Base-by-base conservation (phyloP, 2,888 invertebrate species). In the Eilema sororculum region DNA sequence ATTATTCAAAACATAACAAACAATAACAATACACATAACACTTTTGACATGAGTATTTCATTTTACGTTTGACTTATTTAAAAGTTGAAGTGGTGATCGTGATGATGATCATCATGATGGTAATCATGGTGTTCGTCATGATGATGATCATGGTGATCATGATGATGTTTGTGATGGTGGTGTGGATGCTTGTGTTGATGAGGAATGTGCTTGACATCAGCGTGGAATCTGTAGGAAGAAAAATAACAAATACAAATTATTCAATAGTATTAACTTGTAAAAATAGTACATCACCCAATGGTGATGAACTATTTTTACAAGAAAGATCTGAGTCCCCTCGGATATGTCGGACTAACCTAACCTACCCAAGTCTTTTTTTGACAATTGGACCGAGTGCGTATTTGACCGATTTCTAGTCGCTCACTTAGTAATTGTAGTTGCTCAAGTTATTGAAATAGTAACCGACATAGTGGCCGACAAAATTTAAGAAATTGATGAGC, bases 141-240 rank as follows among this genome's bases (percentile, higher is more conserved):
- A 0, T 41, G 16, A 41, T 37, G 2, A 37, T 61, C 9, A 28
- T 66, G 16, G 33, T 63, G 24, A 24, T 64, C 57, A 46, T 68
- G 65, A 22, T 72, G 60, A 37, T 69, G 65, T 28, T 78, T 57
- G n/a, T 79, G 74, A 66, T 78, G 75, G 28, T 77, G 74, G 56
- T 76, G 66, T 13, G 76, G 68, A 56, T 78, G 78, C 37, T 77
- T 71, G 16, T 77, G 74, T 60, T 81, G 82, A 70, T 85, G 83
- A 8, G 81, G 83, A 57, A 79, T 75, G 70, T 84, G 81, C 41
- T 86, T 86, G 46, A 85, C 85, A 33, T 81, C 83, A 60, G 85
- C 85, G 68, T 85, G 84, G 79, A 86, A 85, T 25, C 87, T 87
- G 80, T 13, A 75, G 58, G 25, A 80, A 67, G 52, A 72, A 28